Base-by-base conservation (phyloP, 2,888 invertebrate species). In the Sarcophaga carnaria region DNA sequence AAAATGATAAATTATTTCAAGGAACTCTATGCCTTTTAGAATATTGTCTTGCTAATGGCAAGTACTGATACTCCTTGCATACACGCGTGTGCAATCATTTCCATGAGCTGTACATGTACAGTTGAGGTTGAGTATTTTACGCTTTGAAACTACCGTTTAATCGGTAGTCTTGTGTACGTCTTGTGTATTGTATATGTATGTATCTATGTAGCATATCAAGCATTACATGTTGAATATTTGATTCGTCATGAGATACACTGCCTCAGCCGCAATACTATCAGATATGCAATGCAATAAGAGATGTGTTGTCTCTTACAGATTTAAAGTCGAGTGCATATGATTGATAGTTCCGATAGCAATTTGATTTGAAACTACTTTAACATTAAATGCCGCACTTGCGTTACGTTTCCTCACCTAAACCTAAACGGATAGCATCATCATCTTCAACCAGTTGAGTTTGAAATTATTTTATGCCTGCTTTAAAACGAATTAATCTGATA, bases 331-430 rank as follows among this genome's bases (percentile, higher is more conserved):
- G 20, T 20, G 27, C 63, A 81, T 27, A 75, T 75, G 69, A 81
- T 81, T 81, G 75, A 67, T 70, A 75, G 62, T 59, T 75, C 75
- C 75, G 75, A 81, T 75, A 81, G 45, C 69, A 75, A 81, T 63
- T 67, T 69, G 67, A 75, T 67, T 20, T 45, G 20, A 69, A 14
- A 17, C 37, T 37, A 10, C 10, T 8, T 37, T 37, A 37, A 37
- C 2, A 37, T 37, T 37, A 37, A 37, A 37, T 37, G 37, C 37
- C 37, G 37, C 37, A 8, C 8, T 37, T 37, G 37, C 37, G 0
- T 37, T 37, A 10, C 8, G 8, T 37, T 37, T 37, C 37, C 37
- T 37, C 3, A 37, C 8, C 37, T 8, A 37, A 37, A 8, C 2
- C 37, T 10, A 37, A 10, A 10, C 37, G 37, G 37, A 8, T 37